Evolutionary conservation across 2,113 vertebrate species (phyloP), one percentile per base, ranked within the genome.

Genomic region (Genyomyrus donnyi): DNA sequence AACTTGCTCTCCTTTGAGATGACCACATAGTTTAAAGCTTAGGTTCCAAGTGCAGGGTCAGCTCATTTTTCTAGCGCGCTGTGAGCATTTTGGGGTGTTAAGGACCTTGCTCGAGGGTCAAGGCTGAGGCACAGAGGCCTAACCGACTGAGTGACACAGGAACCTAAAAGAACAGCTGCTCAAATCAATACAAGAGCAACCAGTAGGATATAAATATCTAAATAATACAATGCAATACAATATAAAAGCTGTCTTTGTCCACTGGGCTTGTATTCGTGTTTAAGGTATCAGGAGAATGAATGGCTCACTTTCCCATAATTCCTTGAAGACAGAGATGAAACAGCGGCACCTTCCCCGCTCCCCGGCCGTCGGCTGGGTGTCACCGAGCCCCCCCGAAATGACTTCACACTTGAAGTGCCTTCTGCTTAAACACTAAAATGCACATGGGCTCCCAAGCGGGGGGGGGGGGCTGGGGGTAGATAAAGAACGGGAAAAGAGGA

Each of bases 401-500:
- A 19, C 74, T 42, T 77, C 35, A 77, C 15, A 42, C 15, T 35
- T 77, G 17, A 77, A 77, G 13, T 77, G 62, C n/a, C 62, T 27
- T 27, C 62, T 66, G 62, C 9, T 66, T 11, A 27, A 66, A 66
- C n/a, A 10, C 31, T 35, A 5, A 39, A 77, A 6, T 77, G 5
- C 31, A 8, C 70, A 35, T 3, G 10, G 24, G n/a, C 66, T 35
- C 66, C 66, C 17, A 39, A 35, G 15, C 1, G 3, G 2, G 2
- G 11, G 5, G 31, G 50, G 39, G 58, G n/a, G 58, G 24, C 8
- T 9, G 21, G 5, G 35, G 39, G 21, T 3, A 53, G 24, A 42
- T 27, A n/a, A 66, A 17, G 62, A 11, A 39, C 21, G 97, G 39
- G 39, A 62, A 21, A 27, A 48, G 5, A 27, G 1, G 21, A 85